Base-by-base conservation (phyloP, 2,888 invertebrate genomes). In the Ceraclea dissimilis region DNA sequence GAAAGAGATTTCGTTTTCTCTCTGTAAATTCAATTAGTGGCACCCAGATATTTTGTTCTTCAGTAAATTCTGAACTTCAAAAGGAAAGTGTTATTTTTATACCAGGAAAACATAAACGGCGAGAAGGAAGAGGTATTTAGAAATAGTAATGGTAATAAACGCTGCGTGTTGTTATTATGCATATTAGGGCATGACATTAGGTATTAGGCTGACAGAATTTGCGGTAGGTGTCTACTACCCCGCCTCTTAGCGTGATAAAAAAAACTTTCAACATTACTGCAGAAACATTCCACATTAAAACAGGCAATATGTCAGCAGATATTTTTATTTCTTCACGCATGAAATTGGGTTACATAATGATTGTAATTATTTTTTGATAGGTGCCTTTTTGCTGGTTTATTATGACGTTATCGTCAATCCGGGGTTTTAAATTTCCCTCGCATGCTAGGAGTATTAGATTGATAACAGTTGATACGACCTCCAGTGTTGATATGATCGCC, bases 121-220 rank as follows among this genome's bases (percentile, higher is more conserved):
- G 16, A 11, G 55, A 19, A 47, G 47, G 47, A 5, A 19, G 47
- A 26, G 26, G 5, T 26, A 26, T 6, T 26, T 6, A 26, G 26
- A 6, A 26, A 26, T 26, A 4, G 26, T 26, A 10, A 26, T 26
- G 26, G 26, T 26, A 26, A 26, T 26, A 26, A 26, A 39, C 13
- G 39, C 39, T 59, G 61, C 61, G 61, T 61, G 61, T 48, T 52
- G 48, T 46, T 47, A 54, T n/a, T 61, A 61, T 61, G 61, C 59
- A 61, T 59, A 61, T 61, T 55, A 59, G 57, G 55, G 50, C 47
- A 48, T 43, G 26, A 34, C 49, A 49, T 43, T 39, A 58, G 54
- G 49, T 54, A 49, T 49, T 49, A 58, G 57, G 56, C 52, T 54
- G 55, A 54, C 58, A 54, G 55, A 47, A 56, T 51, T 52, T 47